Evolutionary conservation across 2,797 vertebrate species (phyloP).

Genomic region (Cyprinodon diabolis): DNA sequence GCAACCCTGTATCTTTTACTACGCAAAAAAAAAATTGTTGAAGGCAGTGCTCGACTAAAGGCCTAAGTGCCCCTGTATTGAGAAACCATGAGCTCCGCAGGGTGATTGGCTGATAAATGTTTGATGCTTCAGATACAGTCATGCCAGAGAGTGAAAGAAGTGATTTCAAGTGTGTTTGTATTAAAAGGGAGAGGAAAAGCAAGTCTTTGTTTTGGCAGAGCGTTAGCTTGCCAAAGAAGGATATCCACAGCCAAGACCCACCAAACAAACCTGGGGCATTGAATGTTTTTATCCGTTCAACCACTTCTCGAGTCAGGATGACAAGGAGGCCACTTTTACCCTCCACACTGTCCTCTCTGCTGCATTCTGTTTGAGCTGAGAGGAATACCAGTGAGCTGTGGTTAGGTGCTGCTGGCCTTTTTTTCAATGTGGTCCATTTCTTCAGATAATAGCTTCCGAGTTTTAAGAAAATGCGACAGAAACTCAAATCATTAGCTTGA

Average conservation of each 20-base stretch:
- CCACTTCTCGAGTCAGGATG: slow-evolving; percentile 34
- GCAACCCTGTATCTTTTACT: slow-evolving; percentile 55
- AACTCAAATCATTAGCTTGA: neutral
- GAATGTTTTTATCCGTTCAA: slow-evolving; percentile 45
- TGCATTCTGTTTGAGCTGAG: slow-evolving; percentile 19
- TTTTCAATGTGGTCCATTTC: slow-evolving; percentile 7
- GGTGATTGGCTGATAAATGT: slow-evolving; percentile 65
- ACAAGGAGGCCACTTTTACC: slow-evolving; percentile 42
- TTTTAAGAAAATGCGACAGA: neutral
- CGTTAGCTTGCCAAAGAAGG: slow-evolving; percentile 57
- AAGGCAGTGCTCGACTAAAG: slow-evolving; percentile 44
- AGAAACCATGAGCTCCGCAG: slow-evolving; percentile 60
- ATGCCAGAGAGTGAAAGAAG: slow-evolving; percentile 48
- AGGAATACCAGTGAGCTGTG: slow-evolving; percentile 17
- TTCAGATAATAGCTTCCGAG: neutral
- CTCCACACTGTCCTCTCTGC: slow-evolving; percentile 23
- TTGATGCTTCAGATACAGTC: slow-evolving; percentile 63
- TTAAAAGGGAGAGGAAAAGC: slow-evolving; percentile 46
- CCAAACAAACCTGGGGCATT: slow-evolving; percentile 54
- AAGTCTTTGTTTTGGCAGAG: slow-evolving; percentile 61
- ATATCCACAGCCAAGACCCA: slow-evolving; percentile 53
- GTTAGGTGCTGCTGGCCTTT: slow-evolving; percentile 15
- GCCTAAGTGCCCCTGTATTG: slow-evolving; percentile 47
- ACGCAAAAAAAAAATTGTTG: slow-evolving; percentile 42
- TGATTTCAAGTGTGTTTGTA: slow-evolving; percentile 38